Base-by-base conservation (phyloP, 1,140 invertebrate species). In the Dysdera silvatica region DNA sequence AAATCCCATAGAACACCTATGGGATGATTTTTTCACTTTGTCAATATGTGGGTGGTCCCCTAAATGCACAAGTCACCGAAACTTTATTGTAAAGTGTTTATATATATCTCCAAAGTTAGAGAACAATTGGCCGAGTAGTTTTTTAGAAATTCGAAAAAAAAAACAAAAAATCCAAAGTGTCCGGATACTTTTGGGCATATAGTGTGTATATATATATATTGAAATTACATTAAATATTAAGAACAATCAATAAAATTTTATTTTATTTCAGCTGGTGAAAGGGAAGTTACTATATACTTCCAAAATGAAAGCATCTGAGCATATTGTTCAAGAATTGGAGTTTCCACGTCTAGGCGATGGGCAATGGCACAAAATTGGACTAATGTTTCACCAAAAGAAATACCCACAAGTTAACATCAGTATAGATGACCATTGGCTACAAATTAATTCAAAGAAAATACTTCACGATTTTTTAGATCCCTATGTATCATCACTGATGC, bases 391-490 rank as follows among this genome's bases (percentile, higher is more conserved):
- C 24, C 41, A 6, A 12, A 52, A 43, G 51, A 54, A 56, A 33
- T 20, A 41, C 28, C 29, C 32, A 7, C 23, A 59, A 37, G 14
- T 65, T 1, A 65, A 65, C 16, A 55, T 65, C 3, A 65, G 45
- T 10, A n/a, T 59, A 12, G 63, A 65, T 20, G 20, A 48, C 23
- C 5, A 5, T 4, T 35, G 32, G 35, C 48, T 58, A 8, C n/a
- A 14, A 4, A 55, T 65, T n/a, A 53, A 45, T 12, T 58, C 55
- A 4, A 58, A 65, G 26, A 16, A 53, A 12, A 43, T 23, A 4
- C 2, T 84, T 83, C 91, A 95, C 71, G 89, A 95, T 72, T 93
- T 94, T 73, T 78, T 94, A 8, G 91, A 94, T 76, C 89, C 91
- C 2, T 93, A 93, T 71, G 75, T 95, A 8, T 88, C 88, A 0